A percentile compares a stretch with the other conserved stretches of the same genome.
Evolutionary conservation across 2,797 vertebrate species (phyloP).

Genomic region (Muraenolepis orangiensis): DNA sequence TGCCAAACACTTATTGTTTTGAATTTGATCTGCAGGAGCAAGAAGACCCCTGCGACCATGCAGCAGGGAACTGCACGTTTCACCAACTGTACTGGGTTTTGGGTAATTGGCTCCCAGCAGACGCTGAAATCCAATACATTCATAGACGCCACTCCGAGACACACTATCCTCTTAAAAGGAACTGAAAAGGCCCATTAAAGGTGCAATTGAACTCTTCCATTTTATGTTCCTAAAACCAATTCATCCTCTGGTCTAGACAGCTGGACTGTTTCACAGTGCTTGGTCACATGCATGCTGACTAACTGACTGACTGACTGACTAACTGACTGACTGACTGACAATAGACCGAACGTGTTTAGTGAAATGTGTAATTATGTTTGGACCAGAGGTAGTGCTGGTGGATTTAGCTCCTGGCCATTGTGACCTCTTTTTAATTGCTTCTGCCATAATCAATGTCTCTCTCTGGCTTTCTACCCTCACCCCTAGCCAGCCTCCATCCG

Average conservation of each 20-base stretch:
- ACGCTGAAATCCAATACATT: not conserved
- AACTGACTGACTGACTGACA: too few species aligned
- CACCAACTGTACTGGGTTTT: too few species aligned
- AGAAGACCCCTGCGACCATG: not conserved
- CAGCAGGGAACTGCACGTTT: not conserved
- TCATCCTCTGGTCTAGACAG: constrained; percentile 52
- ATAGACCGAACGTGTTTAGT: not conserved
- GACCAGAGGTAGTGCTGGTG: not conserved
- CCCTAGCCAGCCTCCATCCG: not conserved
- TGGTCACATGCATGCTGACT: constrained; percentile 33
- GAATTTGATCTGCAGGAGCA: too few species aligned
- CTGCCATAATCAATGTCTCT: constrained; percentile 2
- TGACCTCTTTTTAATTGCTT: not conserved
- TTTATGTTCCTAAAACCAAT: constrained; percentile 47
- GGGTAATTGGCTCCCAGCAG: too few species aligned
- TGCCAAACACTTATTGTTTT: too few species aligned
- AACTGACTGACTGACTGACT: too few species aligned
- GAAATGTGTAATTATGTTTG: not conserved
- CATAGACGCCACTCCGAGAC: constrained; percentile 20
- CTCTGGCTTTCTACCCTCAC: not conserved
- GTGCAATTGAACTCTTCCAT: constrained; percentile 33
- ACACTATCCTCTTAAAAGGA: constrained; percentile 33
- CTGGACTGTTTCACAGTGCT: constrained; percentile 25
- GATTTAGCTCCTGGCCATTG: not conserved
- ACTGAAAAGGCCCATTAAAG: constrained; percentile 39